Base-by-base conservation (phyloP, 2,113 vertebrate species). In the Pteronura brasiliensis region DNA sequence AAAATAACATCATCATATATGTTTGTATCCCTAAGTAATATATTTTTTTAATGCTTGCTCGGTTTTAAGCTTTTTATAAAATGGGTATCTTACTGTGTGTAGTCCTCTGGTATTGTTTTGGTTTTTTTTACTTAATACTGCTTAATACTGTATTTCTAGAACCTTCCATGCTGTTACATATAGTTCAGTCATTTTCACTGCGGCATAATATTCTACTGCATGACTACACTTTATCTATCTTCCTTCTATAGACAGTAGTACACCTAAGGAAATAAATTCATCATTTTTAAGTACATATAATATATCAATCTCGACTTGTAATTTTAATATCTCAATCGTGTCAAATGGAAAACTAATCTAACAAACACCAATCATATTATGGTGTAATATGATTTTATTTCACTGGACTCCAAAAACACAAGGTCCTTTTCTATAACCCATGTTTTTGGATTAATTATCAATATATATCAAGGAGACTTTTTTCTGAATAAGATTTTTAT, bases 381-480 rank as follows among this genome's bases (percentile, higher is more conserved):
- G 4, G 17, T 80, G 1, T 18, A 88, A 63, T 87, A 82, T 6
- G 11, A 74, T 76, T 96, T 84, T 81, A 81, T 93, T 96, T 93
- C 61, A 88, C 71, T 95, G 29, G 12, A 39, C 36, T 95, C 23
- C 47, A 92, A 86, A 92, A 92, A 12, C 44, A 72, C 31, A 82
- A 63, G 21, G 4, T 72, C 34, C 9, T 96, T 96, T 92, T 91
- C 74, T 88, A 67, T 34, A 86, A 52, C 59, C 13, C 13, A 95
- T 59, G n/a, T 57, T 82, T 98, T 97, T 86, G 25, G 65, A 74
- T 91, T 84, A 88, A 71, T 87, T 63, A 69, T 34, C 88, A 49
- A 85, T 29, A 74, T 67, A 57, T 65, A 72, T 84, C 21, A 80
- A 39, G 39, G 31, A 86, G 55, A 87, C 14, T 74, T 86, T 10